Evolutionary conservation across 2,888 invertebrate genomes (phyloP), one percentile per base, ranked within the genome.

Genomic region (Epirrita christyi): DNA sequence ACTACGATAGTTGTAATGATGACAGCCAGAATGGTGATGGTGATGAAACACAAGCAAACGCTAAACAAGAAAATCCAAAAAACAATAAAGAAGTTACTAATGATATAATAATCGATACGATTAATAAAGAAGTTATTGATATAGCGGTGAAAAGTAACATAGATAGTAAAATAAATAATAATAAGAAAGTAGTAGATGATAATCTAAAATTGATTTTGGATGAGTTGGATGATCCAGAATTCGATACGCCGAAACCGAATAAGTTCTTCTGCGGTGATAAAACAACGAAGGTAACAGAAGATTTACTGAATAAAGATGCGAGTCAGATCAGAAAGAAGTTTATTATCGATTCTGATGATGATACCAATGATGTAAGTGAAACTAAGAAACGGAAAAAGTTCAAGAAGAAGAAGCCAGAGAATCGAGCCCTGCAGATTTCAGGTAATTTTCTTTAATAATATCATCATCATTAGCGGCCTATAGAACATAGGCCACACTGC

Each of bases 311-410:
- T n/a, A 48, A 45, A 34, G 48, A 44, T 37, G 46, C 58, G 8
- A 47, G 14, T 15, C 45, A 52, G 28, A 64, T 71, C 28, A 88
- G 83, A 65, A 91, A 86, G 66, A 89, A 81, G 64, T 85, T 89
- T 45, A 68, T 83, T 0, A 88, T 92, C 40, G 90, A 91, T 59
- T 91, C 91, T 13, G 91, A 91, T 70, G 90, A 90, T 51, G 88
- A 88, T 57, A 58, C 41, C 0, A 72, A 71, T 58, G 40, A 59
- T 11, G 64, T 13, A 10, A 50, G 27, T 49, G 62, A 56, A 21
- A 41, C 62, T 10, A 79, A 71, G 29, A 86, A 77, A 56, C 83
- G 78, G 50, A 93, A 92, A 61, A 92, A 85, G 55, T 37, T 77
- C 0, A 90, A 85, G 55, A 90, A 82, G 68, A 84, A 73, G 52